phyloP scores from a whole-genome alignment of 2,888 invertebrate species.

The Eristalis tenax region DNA sequence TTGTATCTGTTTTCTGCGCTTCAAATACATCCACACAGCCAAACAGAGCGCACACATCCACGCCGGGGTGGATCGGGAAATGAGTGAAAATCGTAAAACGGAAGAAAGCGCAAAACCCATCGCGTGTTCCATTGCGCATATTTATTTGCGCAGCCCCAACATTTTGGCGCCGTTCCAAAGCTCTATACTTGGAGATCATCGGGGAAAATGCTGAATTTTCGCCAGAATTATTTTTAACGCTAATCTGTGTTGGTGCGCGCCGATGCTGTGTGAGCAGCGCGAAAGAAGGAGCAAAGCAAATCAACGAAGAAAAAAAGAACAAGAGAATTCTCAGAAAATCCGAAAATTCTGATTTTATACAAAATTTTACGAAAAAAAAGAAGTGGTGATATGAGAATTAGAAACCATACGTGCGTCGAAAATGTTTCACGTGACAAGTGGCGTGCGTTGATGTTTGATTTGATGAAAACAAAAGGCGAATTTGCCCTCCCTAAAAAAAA shows the following conservation, averaged over 20 bases:
- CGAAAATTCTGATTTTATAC: background rate
- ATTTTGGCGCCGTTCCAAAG: conserved; percentile 89
- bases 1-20: background rate
- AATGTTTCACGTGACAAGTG: conserved; percentile 60
- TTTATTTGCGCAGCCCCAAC: conserved; percentile 78
- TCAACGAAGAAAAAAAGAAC: conserved; percentile 6
- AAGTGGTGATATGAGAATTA: conserved; percentile 13
- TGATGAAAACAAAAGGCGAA: conserved; percentile 8
- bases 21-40: background rate
- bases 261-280: conserved; percentile 69
- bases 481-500: conserved; percentile 7
- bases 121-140: conserved; percentile 73
- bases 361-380: background rate
- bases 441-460: conserved; percentile 43
- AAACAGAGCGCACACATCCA: conserved; percentile 1
- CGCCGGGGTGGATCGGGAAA: conserved; percentile 25
- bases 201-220: conserved; percentile 81
- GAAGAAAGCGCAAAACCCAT: conserved; percentile 57
- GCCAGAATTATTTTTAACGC: conserved; percentile 81
- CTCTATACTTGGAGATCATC: conserved; percentile 93
- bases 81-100: conserved; percentile 38
- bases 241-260: conserved; percentile 46
- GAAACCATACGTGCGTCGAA: conserved; percentile 44
- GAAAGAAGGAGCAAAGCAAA: conserved; percentile 29
- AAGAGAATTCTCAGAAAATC: conserved; percentile 7